Conservation (phyloP, 2,888 invertebrate genomes). For the Andrena bicolor region DNA sequence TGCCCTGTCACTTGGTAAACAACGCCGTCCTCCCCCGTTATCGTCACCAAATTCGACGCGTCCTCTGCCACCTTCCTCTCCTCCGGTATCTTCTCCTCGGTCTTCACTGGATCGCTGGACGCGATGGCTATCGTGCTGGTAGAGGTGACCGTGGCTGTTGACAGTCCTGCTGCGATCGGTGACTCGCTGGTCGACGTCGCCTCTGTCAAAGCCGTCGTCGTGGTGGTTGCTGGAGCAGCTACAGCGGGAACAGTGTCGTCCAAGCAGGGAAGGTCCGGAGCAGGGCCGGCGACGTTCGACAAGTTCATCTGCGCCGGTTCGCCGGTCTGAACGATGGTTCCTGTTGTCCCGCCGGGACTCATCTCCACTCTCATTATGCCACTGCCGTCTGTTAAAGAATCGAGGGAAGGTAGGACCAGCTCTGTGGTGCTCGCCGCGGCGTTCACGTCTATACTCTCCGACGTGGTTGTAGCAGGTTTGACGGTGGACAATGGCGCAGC, state of each 20-base stretch:
- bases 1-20: conserved; percentile 93
- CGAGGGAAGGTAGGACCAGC: conserved; percentile 81
- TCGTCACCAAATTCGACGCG: conserved; percentile 89
- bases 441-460: conserved; percentile 54
- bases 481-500: conserved; percentile 58
- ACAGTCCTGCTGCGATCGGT: conserved; percentile 55
- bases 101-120: conserved; percentile 76
- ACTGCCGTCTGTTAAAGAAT: conserved; percentile 79
- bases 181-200: conserved; percentile 53
- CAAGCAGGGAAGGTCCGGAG: conserved; percentile 81
- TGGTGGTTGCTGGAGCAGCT: conserved; percentile 48
- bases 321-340: conserved; percentile 86
- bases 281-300: conserved; percentile 74
- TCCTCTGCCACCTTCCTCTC: conserved; percentile 86
- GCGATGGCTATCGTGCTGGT: conserved; percentile 65
- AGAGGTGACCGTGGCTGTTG: conserved; percentile 66
- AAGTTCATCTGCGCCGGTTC: conserved; percentile 77
- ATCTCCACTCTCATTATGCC: conserved; percentile 85
- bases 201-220: conserved; percentile 59
- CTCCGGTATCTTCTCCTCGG: conserved; percentile 87
- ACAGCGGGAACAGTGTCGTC: conserved; percentile 76
- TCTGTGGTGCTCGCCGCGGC: conserved; percentile 71
- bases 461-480: conserved; percentile 54
- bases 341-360: conserved; percentile 89
- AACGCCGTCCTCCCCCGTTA: conserved; percentile 94